Evolutionary conservation across 2,797 vertebrate species (phyloP).

Genomic region (Clarias laeviceps): DNA sequence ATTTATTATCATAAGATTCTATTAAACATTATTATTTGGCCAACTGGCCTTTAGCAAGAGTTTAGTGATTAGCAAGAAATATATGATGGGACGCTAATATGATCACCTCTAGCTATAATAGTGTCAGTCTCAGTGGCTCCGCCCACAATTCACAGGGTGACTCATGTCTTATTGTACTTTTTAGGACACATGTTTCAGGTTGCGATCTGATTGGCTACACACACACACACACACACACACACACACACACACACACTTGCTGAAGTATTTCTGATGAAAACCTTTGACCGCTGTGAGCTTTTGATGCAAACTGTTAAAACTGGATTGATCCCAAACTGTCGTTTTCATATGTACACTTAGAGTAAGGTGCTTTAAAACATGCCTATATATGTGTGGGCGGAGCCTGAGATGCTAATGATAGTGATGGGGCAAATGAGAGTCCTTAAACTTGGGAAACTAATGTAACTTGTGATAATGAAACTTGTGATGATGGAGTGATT

Average conservation of each 20-base stretch:
- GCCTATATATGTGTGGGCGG: neutral
- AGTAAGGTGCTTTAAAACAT: neutral
- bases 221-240: neutral
- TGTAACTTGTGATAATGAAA: no score
- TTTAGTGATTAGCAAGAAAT: neutral
- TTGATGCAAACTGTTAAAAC: neutral
- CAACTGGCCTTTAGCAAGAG: neutral
- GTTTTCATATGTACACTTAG: neutral
- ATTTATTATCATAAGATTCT: neutral
- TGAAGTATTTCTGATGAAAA: neutral
- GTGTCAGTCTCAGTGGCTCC: neutral
- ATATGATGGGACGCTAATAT: neutral
- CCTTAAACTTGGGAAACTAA: no score
- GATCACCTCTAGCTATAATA: neutral
- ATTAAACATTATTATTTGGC: neutral
- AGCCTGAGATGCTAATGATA: neutral
- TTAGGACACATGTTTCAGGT: neutral
- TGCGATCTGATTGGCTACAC: neutral
- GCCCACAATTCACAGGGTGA: neutral
- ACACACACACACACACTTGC: no score
- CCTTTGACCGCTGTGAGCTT: neutral
- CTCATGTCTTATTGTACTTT: neutral
- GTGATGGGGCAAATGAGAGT: no score
- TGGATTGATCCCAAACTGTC: neutral
- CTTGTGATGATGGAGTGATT: no score